Percentiles rank a stretch among this genome's conserved stretches.
Evolutionary conservation across 2,888 invertebrate genomes (phyloP).

Genomic region (Steromphala cineraria): DNA sequence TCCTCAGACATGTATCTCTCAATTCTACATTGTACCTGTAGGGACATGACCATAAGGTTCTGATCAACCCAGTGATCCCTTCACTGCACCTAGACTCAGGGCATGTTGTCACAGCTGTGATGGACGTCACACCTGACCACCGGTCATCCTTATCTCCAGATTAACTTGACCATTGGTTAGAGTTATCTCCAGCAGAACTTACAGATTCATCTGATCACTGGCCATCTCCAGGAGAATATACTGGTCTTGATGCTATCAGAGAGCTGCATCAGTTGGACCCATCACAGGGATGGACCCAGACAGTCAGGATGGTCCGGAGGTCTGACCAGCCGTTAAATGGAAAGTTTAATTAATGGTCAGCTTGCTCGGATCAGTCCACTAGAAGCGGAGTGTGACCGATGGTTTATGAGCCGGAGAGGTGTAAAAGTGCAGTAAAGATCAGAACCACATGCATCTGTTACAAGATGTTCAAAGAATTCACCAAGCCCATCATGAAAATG

Average conservation of each 20-base stretch:
- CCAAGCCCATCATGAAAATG: too few relatives aligned
- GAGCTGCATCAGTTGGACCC: not conserved
- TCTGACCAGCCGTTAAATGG: slow-evolving; percentile 15
- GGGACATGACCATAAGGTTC: too few relatives aligned
- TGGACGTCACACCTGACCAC: not conserved
- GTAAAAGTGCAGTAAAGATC: slow-evolving; percentile 2
- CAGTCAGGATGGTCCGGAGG: not conserved
- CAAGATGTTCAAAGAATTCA: not conserved
- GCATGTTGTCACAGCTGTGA: slow-evolving; percentile 10
- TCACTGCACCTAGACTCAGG: not conserved
- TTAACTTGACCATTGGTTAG: too few relatives aligned
- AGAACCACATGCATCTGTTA: not conserved
- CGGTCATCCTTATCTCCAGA: not conserved
- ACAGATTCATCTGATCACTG: too few relatives aligned
- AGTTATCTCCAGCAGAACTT: too few relatives aligned
- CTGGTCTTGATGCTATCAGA: too few relatives aligned
- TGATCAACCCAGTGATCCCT: not conserved
- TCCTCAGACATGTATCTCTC: too few relatives aligned
- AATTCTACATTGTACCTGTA: too few relatives aligned
- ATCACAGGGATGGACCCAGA: not conserved
- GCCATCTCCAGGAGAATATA: too few relatives aligned
- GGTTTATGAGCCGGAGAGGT: not conserved
- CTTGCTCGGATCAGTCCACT: not conserved
- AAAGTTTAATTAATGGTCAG: not conserved
- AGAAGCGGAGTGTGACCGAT: not conserved